These are phyloP conservation scores for Ganaspis sp. DNA, from an alignment of 1,140 invertebrate species.

Conservation along the genomic window DNA sequence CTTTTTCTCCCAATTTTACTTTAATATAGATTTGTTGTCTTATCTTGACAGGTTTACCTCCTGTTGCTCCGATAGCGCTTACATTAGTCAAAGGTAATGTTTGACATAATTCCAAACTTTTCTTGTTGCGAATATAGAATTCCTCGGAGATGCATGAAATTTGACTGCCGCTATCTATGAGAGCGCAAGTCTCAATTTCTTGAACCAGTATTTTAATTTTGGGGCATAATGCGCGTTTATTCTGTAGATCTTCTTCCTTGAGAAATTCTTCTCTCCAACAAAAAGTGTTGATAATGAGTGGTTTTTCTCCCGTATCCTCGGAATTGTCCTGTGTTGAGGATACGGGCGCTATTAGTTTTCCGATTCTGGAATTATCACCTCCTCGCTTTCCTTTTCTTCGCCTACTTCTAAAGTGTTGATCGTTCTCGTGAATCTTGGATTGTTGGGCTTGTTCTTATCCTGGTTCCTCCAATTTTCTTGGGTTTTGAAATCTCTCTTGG, in stretches of 20 bases:
- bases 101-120: not conserved
- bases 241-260: not conserved
- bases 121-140: not conserved
- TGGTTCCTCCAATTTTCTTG: not conserved
- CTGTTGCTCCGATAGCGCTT: not conserved
- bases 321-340: too few relatives aligned
- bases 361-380: too few relatives aligned
- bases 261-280: too few relatives aligned
- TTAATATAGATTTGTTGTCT: not conserved
- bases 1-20: not conserved
- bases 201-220: not conserved
- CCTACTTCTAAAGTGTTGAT: not conserved
- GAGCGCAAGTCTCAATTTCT: not conserved
- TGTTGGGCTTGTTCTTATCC: not conserved
- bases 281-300: too few relatives aligned
- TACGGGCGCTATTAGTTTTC: too few relatives aligned
- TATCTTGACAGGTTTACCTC: not conserved
- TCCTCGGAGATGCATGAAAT: not conserved
- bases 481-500: too few relatives aligned
- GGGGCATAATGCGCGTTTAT: not conserved
- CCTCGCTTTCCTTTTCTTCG: not conserved
- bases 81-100: not conserved
- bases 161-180: not conserved
- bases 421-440: not conserved
- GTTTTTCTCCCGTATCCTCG: too few relatives aligned